Base-by-base conservation (phyloP, 2,888 invertebrate species). In the Torymus texanus region DNA sequence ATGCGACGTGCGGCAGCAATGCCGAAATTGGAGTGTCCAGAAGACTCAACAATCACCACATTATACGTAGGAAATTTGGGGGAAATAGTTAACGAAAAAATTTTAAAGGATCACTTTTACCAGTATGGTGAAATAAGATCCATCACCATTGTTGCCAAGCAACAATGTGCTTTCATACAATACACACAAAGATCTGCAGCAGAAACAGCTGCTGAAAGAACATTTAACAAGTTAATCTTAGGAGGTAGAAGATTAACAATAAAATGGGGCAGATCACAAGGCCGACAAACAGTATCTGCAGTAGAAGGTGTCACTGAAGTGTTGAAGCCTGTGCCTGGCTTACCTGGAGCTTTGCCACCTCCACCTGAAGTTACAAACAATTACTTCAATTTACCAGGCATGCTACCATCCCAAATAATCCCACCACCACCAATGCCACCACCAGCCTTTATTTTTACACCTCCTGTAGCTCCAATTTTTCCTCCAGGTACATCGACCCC, bases 211-310 rank as follows among this genome's bases (percentile, higher is more conserved):
- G 97, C 98, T 0, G 98, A 98, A 85, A 95, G 97, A 87, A 97
- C 98, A 0, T 99, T 99, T 89, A 98, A 99, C 89, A 97, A 98
- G 87, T 91, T 99, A 51, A 94, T 95, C 79, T 89, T 95, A 51
- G 95, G 96, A 55, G 97, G 97, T 0, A 93, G 97, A 82, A 93
- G 98, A 67, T 92, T 99, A 1, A 97, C 97, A n/a, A 98, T 99
- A 82, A 98, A 99, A 88, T 99, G 99, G 99, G 99, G 99, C 0
- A 95, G 97, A 86, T 97, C 98, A 0, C 98, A 98, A 91, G 98
- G 95, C 1, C 92, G 94, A 66, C 93, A 93, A 81, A 91, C 92
- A 1, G 87, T 90, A 3, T 88, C 90, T 0, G 92, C 92, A 8
- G 88, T 89, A 0, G 91, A 91, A 73, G 91, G 91, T 0, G 92